Evolutionary conservation across 2,888 invertebrate genomes (phyloP), one percentile per base, ranked within the genome.

Genomic region (Amiota mariae): DNA sequence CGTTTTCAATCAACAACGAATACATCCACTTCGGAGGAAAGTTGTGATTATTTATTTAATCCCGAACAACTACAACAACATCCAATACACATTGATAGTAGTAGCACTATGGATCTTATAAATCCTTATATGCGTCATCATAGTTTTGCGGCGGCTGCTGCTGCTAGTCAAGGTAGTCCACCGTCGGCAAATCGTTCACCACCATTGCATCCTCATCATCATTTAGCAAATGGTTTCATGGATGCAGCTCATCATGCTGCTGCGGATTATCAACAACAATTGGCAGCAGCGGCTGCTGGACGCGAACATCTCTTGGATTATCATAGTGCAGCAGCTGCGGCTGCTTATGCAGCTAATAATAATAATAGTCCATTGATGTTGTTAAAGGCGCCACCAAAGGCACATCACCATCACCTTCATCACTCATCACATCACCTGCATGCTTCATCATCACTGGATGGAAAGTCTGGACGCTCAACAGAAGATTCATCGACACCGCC

Each of bases 71-170:
- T 70, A 75, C 63, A 80, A 80, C 61, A 81, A 77, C n/a, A 54
- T 8, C 73, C 72, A 74, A 3, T 79, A 80, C 72, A 46, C 61
- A 72, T 24, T 24, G 24, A 24, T 24, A 78, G 81, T 24, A 78
- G 81, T 64, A 73, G 77, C 49, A 85, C 85, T 48, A 89, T 89
- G 89, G 89, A 89, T 80, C 78, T 89, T 56, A 87, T 89, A 70
- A 89, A 89, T 81, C 88, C 89, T n/a, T 89, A 89, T 76, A 88
- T 89, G 87, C 81, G 88, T n/a, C 88, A 88, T 78, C 87, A 87
- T 72, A 84, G 86, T 71, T 88, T 87, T 73, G 79, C 82, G 18
- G 77, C 87, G 10, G 84, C 87, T 47, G 80, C 85, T 36, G 80
- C 85, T 73, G 72, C 72, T 9, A 49, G 36, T 3, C 82, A 82